Evolutionary conservation across 1,140 invertebrate genomes (phyloP).

Genomic region (Drosophila watanabei): DNA sequence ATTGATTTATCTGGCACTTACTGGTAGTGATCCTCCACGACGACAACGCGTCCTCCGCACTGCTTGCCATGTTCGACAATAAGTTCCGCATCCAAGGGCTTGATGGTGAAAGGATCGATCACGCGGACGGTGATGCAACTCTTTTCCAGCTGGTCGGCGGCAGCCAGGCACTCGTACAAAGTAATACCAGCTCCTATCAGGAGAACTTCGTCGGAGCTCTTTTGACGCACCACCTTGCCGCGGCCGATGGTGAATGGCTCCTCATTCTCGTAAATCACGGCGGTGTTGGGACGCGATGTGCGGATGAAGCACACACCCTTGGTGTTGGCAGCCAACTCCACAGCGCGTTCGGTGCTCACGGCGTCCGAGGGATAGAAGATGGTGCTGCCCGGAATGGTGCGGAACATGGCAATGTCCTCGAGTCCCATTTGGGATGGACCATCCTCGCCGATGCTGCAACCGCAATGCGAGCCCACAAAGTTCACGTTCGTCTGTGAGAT

Average conservation of each 20-base stretch:
- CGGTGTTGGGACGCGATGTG: conserved; percentile 96
- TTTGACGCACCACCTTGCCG: conserved; percentile 92
- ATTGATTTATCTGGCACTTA: conserved; percentile 77
- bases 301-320: conserved; percentile 98
- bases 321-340: conserved; percentile 98
- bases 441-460: conserved; percentile 98
- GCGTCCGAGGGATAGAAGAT: conserved; percentile 99
- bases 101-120: conserved; percentile 97
- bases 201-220: conserved; percentile 91
- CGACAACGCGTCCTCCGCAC: conserved; percentile 93
- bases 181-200: conserved; percentile 97
- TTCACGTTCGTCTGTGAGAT: conserved; percentile 99
- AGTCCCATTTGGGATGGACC: conserved; percentile 99
- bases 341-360: conserved; percentile 96
- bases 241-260: conserved; percentile 93
- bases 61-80: conserved; percentile 93
- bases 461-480: conserved; percentile 97
- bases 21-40: conserved; percentile 99
- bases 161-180: conserved; percentile 95
- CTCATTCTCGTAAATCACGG: conserved; percentile 95
- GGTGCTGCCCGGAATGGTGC: conserved; percentile 95
- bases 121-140: conserved; percentile 91
- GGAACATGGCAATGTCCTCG: conserved; percentile 98
- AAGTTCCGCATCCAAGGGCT: conserved; percentile 94
- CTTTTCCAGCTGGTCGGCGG: conserved; percentile 91